Base-by-base conservation (phyloP, 1,140 invertebrate genomes). In the Pemphigus obesinymphae region DNA sequence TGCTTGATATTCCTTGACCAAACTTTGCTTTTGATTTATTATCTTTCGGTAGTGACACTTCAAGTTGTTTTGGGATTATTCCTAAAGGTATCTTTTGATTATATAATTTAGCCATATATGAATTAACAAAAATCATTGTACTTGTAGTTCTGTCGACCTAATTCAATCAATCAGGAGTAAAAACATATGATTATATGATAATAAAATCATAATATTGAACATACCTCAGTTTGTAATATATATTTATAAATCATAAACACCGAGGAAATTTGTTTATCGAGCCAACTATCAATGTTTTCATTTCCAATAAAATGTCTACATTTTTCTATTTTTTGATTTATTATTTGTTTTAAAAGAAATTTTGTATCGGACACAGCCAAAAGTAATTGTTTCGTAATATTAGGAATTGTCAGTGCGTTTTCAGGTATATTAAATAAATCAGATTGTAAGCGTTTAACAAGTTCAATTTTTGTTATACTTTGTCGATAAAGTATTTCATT, bases 211-310 rank as follows among this genome's bases (percentile, higher is more conserved):
- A 37, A 37, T 13, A 23, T 26, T 26, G 20, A 43, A 26, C 29
- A 13, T 23, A 80, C 76, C 37, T 80, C 76, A 1, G 37, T 13
- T 61, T 80, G 76, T 61, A 80, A 61, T 17, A 80, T 80, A 45
- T 29, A n/a, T 11, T 26, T 80, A n/a, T 63, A 80, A 20, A 80
- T 3, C 1, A 26, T 11, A 20, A 80, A 26, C 17, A 80, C 20
- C 2, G 55, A 80, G 31, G 8, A 26, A 23, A 80, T 63, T 43
- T 45, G 40, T 43, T 31, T 45, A n/a, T 61, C 76, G 3, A 80
- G 23, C 40, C 37, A 63, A 13, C 8, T 48, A 29, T 20, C 23
- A 20, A 80, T 43, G 17, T 26, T 63, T 80, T 45, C 55, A 6
- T 80, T 45, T 61, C 5, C 26, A 10, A 80, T 63, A 45, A 80